phyloP scores from a whole-genome alignment of 2,797 vertebrate genomes.

The Lagodon rhomboides region DNA sequence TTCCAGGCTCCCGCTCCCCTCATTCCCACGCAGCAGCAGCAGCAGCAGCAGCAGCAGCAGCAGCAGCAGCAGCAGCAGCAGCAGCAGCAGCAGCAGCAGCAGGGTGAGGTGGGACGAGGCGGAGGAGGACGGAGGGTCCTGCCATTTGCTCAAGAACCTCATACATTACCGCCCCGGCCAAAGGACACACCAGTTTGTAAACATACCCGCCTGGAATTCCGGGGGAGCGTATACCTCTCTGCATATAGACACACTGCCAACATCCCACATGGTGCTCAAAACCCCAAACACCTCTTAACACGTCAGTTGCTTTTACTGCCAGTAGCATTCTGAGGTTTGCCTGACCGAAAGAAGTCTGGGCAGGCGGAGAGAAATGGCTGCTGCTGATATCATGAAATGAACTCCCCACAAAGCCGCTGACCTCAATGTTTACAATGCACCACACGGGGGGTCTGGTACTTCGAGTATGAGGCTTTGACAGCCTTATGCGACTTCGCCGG shows the following conservation, averaged over 20 bases:
- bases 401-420: slow-evolving; percentile 68
- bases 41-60: no score
- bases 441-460: slow-evolving; percentile 57
- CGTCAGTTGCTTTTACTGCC: slow-evolving; percentile 78
- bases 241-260: slow-evolving; percentile 7
- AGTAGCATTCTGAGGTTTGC: slow-evolving; percentile 75
- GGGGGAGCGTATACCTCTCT: slow-evolving; percentile 8
- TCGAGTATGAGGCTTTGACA: slow-evolving; percentile 54
- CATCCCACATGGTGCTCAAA: slow-evolving; percentile 50
- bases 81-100: no score
- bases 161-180: slow-evolving; percentile 40
- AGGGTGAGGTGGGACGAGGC: slow-evolving; percentile 37
- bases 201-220: slow-evolving; percentile 49
- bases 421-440: slow-evolving; percentile 67
- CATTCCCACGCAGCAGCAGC: slow-evolving; percentile 66
- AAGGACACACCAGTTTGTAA: slow-evolving; percentile 64
- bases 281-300: slow-evolving; percentile 83
- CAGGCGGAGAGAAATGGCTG: slow-evolving; percentile 59
- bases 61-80: slow-evolving; percentile 12
- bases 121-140: slow-evolving; percentile 36
- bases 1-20: slow-evolving; percentile 64
- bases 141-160: slow-evolving; percentile 46
- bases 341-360: slow-evolving; percentile 69
- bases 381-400: slow-evolving; percentile 70
- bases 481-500: slow-evolving; percentile 25